Evolutionary conservation across 2,797 vertebrate species (phyloP).

Genomic region (Pipistrellus nathusii): DNA sequence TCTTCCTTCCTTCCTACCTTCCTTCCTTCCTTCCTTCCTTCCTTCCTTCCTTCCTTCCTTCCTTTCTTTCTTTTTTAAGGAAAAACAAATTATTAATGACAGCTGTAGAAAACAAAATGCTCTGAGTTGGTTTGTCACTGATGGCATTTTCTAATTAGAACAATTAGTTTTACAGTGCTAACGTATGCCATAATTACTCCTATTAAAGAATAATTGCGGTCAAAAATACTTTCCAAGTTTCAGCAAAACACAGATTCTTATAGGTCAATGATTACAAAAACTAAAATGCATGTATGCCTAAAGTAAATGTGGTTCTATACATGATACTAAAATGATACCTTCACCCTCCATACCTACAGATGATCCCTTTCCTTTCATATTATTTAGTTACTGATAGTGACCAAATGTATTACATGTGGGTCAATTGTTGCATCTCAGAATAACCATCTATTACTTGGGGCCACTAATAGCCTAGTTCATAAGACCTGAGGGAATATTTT

Average conservation of each 20-base stretch:
- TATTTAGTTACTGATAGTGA: background rate
- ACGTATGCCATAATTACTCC: slow-evolving; percentile 5
- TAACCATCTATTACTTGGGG: slow-evolving; percentile 40
- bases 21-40: no score
- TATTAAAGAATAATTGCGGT: slow-evolving; percentile 43
- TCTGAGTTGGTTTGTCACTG: slow-evolving; percentile 53
- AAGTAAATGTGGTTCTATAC: background rate
- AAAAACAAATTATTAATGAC: slow-evolving; percentile 34
- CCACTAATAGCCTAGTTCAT: slow-evolving; percentile 48
- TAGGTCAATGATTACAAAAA: background rate
- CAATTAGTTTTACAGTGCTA: slow-evolving; percentile 62
- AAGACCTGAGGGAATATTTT: background rate
- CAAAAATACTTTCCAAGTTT: slow-evolving; percentile 8
- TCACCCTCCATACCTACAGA: background rate
- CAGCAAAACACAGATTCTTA: background rate
- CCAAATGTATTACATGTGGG: background rate
- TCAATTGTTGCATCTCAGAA: background rate
- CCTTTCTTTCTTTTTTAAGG: background rate
- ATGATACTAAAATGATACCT: background rate
- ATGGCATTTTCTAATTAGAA: slow-evolving; percentile 62
- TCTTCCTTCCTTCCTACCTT: no score
- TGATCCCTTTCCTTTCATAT: background rate
- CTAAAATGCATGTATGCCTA: background rate
- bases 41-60: background rate
- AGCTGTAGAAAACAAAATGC: slow-evolving; percentile 58